Evolutionary conservation across 2,888 invertebrate species (phyloP).

Genomic region (Lepidocyrtoides sp.): DNA sequence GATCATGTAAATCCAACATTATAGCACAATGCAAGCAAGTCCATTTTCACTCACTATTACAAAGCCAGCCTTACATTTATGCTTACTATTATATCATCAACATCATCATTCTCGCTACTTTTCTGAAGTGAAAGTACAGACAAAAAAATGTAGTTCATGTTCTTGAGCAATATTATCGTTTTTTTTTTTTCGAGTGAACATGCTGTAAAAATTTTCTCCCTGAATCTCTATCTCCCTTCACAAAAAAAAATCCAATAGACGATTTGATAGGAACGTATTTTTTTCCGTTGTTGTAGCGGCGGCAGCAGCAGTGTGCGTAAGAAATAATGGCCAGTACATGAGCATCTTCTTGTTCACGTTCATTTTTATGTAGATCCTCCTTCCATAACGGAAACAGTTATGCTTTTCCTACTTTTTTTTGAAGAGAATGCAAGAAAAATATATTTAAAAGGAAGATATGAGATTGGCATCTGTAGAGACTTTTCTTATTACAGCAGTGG

Average conservation of each 20-base stretch:
- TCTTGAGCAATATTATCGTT: slow-evolving; percentile 1
- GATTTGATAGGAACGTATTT: background rate
- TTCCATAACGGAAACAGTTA: slow-evolving; percentile 56
- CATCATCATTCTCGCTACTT: background rate
- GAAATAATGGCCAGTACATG: slow-evolving; percentile 36
- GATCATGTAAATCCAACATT: background rate
- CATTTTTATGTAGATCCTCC: slow-evolving; percentile 59
- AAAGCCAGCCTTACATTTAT: slow-evolving; percentile 21
- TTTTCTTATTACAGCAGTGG: slow-evolving; percentile 2
- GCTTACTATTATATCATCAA: slow-evolving; percentile 14
- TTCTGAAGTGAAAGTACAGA: background rate
- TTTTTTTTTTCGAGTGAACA: slow-evolving; percentile 9
- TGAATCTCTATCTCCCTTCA: background rate
- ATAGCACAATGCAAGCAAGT: background rate
- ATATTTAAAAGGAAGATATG: background rate
- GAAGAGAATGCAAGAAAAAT: background rate
- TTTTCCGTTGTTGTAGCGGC: background rate
- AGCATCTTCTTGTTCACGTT: slow-evolving; percentile 27
- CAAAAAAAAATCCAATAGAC: background rate
- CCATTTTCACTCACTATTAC: slow-evolving; percentile 31
- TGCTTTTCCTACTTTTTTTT: background rate
- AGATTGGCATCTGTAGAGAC: background rate
- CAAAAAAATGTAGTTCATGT: slow-evolving; percentile 25
- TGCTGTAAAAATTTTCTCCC: no score
- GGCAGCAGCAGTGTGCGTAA: background rate